Evolutionary conservation across 2,797 vertebrate genomes (phyloP), one percentile per base, ranked within the genome.

Genomic region (Mormyrops attenuatus): DNA sequence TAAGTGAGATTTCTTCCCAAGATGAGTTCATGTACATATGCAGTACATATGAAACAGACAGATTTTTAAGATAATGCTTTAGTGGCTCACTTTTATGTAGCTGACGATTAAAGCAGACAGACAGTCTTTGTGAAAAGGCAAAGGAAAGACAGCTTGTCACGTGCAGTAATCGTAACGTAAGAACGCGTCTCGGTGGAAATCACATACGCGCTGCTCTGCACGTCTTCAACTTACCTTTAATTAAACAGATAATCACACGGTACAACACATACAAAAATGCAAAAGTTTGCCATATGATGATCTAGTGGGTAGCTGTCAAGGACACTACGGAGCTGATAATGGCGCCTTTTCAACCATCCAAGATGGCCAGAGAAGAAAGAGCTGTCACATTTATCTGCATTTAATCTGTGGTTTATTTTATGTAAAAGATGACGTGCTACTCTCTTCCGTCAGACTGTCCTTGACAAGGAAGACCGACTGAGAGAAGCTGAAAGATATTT

Each of bases 11-110:
- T 91, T 89, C 92, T 91, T 88, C 90, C 93, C 93, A 93, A 94
- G 94, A 95, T 93, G 92, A 93, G 93, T 94, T 93, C 91, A 91
- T 92, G 9, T 38, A 80, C 93, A 90, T 34, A 34, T 34, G 47
- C 41, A 55, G 5, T 44, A 49, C 84, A 89, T 85, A 90, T 87
- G 69, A 66, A 84, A 90, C 85, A 89, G 44, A 47, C 53, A 89
- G 88, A 73, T 26, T 85, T 89, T 88, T 88, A 87, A 50, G 5
- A n/a, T 84, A 2, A 52, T 6, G 1, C 57, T 85, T 6, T 63
- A 88, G 80, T 73, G 55, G 66, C 66, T 20, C 73, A 63, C 69
- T 85, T 89, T 88, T 49, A 89, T 87, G 63, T 77, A 80, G 1
- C 0, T 87, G 41, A n/a, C 38, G 49, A 44, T 84, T 84, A 84